These are phyloP conservation scores for Philhelius pedissequus DNA, from an alignment of 2,888 invertebrate genomes.

Conservation along the genomic window DNA sequence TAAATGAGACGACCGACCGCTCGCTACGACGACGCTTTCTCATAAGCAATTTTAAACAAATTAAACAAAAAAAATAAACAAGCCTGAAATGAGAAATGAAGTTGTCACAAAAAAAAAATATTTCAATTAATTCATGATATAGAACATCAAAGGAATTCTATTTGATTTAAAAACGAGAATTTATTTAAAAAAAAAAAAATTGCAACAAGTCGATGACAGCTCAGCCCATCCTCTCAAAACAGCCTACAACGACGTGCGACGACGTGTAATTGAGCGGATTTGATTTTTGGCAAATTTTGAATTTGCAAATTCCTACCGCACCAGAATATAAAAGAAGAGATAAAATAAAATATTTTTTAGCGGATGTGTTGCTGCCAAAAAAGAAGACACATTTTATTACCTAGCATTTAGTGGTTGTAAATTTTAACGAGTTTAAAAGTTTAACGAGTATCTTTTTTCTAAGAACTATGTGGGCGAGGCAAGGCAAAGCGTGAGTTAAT, in stretches of 20 bases:
- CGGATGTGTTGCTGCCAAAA: conserved; percentile 42
- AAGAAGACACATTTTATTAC: conserved; percentile 35
- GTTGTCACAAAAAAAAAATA: conserved; percentile 33
- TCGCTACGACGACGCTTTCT: neutral
- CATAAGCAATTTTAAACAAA: conserved; percentile 41
- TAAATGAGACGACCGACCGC: neutral
- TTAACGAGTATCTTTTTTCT: conserved; percentile 8
- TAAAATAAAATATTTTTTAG: neutral
- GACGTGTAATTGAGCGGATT: conserved; percentile 21
- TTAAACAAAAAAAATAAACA: neutral
- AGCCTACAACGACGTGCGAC: too few species aligned
- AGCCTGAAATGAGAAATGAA: conserved; percentile 57
- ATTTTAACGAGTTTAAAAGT: conserved; percentile 39
- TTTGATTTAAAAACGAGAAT: conserved; percentile 7
- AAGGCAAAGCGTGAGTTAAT: conserved; percentile 10
- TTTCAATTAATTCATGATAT: conserved; percentile 25
- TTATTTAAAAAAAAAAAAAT: conserved; percentile 10
- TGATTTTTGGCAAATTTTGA: conserved; percentile 4
- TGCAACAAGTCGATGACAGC: conserved; percentile 40
- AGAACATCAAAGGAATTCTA: conserved; percentile 21
- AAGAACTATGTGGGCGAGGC: conserved; percentile 6
- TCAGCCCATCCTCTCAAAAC: too few species aligned
- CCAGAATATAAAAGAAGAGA: neutral
- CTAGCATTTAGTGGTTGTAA: conserved; percentile 29
- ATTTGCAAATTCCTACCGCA: conserved; percentile 23